Evolutionary conservation across 2,113 vertebrate species (phyloP).

Genomic region (Deroptyus accipitrinus): DNA sequence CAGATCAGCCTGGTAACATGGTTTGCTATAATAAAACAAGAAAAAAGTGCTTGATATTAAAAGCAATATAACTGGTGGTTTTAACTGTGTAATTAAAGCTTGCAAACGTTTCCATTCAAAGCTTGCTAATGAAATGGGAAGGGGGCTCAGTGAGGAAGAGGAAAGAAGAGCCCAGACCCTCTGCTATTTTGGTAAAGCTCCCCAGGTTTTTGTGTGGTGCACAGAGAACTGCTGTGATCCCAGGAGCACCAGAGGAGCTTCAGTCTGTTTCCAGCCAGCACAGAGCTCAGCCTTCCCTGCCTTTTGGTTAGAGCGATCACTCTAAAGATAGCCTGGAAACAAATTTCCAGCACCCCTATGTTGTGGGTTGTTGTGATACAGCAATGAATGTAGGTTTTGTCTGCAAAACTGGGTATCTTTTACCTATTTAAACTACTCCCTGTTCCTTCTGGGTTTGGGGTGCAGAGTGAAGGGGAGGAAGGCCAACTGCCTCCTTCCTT

Average conservation of each 20-base stretch:
- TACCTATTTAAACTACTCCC: neutral
- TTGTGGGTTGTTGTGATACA: neutral
- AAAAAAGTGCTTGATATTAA: neutral
- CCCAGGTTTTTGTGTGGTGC: neutral
- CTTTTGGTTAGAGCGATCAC: neutral
- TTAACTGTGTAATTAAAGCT: neutral
- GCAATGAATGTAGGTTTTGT: neutral
- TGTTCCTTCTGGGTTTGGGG: neutral
- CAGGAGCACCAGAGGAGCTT: neutral
- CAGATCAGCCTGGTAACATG: neutral
- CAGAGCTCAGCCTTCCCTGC: neutral
- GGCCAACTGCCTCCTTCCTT: neutral
- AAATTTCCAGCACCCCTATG: neutral
- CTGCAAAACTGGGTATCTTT: neutral
- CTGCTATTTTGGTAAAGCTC: neutral
- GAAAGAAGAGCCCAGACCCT: neutral
- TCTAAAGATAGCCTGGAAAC: neutral
- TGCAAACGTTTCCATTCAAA: neutral
- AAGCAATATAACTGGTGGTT: neutral
- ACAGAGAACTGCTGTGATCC: neutral
- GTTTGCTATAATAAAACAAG: neutral
- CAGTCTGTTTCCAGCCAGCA: neutral
- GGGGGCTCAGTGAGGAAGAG: neutral
- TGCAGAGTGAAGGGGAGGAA: neutral
- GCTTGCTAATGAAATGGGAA: neutral